Evolutionary conservation across 2,113 vertebrate species (phyloP), one percentile per base, ranked within the genome.

Genomic region (Leptobrachium ailaonicum): DNA sequence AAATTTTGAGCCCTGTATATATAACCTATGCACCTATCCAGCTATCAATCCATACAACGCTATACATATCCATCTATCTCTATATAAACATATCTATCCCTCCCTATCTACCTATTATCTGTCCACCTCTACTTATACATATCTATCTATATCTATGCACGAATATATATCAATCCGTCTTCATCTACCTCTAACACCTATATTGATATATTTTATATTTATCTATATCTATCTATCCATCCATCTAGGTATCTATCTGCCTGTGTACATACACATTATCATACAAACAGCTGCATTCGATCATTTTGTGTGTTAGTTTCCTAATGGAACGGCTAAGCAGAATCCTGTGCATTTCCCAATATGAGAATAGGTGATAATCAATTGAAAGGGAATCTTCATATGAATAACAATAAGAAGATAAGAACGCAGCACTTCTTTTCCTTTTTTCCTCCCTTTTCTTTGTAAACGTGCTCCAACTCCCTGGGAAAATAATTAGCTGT

Each of bases 401-500:
- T 80, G 71, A 80, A 73, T 66, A 66, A 56, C 45, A 73, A 68
- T 3, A 43, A 60, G 64, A 69, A 75, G 79, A 81, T 81, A 66
- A 84, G 10, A 20, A 80, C 50, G 66, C 10, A 7, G 66, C 50
- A 83, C 53, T 64, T 80, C 83, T 56, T 72, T 64, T 64, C 20
- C 20, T 64, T 20, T 64, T 20, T 64, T 12, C 56, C 56, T 50
- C 10, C 6, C 47, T 73, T 56, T 80, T 73, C 62, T 75, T 58
- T 47, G 4, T 60, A 40, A 85, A 82, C 78, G 83, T 43, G 72
- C 53, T 73, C 20, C 53, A 60, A 81, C 44, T 83, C 79, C 80
- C 67, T 63, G 60, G 56, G 66, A 90, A 91, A 90, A 88, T 78
- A 83, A 88, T 87, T 82, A 87, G 82, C 82, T 83, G 83, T 10